Percentiles rank a stretch among this genome's conserved stretches.
Evolutionary conservation across 1,140 invertebrate genomes (phyloP).

Genomic region (Parasteatoda tepidariorum): DNA sequence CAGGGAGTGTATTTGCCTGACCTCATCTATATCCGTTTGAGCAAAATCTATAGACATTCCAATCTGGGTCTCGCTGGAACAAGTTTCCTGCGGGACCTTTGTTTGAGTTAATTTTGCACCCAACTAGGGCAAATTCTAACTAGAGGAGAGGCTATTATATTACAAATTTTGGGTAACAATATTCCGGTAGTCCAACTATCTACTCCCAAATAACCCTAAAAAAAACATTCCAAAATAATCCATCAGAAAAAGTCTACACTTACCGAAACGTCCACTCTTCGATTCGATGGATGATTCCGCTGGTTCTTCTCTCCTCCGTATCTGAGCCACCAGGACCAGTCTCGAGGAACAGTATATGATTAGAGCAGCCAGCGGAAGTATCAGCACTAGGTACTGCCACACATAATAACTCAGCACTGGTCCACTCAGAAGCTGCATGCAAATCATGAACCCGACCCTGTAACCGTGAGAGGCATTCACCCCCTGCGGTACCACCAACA

Average conservation of each 20-base stretch:
- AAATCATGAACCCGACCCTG: constrained; percentile 62
- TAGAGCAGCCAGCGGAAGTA: constrained; percentile 61
- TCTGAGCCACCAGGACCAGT: constrained; percentile 18
- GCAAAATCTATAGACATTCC: no score
- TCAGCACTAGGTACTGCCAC: constrained; percentile 63
- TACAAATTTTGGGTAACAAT: no score
- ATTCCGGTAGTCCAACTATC: no score
- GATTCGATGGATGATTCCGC: constrained; percentile 22
- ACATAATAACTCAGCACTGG: constrained; percentile 59
- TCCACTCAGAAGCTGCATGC: constrained; percentile 58
- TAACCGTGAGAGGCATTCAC: constrained; percentile 49
- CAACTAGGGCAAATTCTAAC: no score
- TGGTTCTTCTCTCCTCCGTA: constrained; percentile 29
- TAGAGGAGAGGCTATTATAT: no score
- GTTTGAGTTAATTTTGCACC: no score
- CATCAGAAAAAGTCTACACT: not conserved
- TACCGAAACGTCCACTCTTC: constrained; percentile 39
- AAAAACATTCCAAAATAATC: no score
- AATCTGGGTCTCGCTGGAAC: no score
- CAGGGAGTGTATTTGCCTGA: no score
- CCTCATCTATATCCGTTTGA: no score
- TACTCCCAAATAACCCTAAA: no score
- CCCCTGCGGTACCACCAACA: constrained; percentile 38
- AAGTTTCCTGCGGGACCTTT: no score
- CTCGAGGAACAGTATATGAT: constrained; percentile 51